phyloP scores from a whole-genome alignment of 2,888 invertebrate species.

The Drosophila austrosaltans region DNA sequence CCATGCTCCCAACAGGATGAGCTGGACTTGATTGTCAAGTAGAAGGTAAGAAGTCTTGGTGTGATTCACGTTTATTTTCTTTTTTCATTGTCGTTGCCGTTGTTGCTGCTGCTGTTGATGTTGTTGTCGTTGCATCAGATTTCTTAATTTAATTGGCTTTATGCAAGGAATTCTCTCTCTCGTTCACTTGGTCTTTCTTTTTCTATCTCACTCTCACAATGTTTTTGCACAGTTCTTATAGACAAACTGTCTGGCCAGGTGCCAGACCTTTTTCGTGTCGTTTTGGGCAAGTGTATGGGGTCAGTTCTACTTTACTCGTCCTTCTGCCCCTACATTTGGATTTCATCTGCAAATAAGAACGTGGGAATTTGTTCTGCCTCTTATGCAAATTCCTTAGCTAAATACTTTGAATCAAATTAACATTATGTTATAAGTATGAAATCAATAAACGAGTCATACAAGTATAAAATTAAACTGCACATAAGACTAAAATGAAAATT shows the following conservation, averaged over 20 bases:
- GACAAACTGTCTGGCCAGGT: slow-evolving; percentile 72
- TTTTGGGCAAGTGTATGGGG: slow-evolving; percentile 7
- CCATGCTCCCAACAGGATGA: not conserved
- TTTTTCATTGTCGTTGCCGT: slow-evolving; percentile 20
- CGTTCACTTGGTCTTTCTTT: not conserved
- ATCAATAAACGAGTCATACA: not conserved
- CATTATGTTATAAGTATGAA: not conserved
- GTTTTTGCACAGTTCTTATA: slow-evolving; percentile 54
- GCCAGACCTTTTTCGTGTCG: slow-evolving; percentile 9
- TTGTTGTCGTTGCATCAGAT: slow-evolving; percentile 76
- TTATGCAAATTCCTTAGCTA: not conserved
- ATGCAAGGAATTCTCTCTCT: slow-evolving; percentile 70
- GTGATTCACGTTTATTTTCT: slow-evolving; percentile 50
- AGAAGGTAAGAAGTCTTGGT: slow-evolving; percentile 28
- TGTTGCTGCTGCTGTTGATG: slow-evolving; percentile 27
- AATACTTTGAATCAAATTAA: not conserved
- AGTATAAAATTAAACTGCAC: not conserved
- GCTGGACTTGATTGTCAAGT: not conserved
- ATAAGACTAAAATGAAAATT: not conserved
- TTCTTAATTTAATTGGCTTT: slow-evolving; percentile 79
- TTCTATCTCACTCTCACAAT: not conserved
- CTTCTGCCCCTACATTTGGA: not conserved
- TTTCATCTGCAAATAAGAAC: not conserved
- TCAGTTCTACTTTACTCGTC: not conserved
- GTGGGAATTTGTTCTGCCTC: not conserved